Percentiles rank a stretch among this genome's conserved stretches.
Evolutionary conservation across 2,113 vertebrate species (phyloP).

Genomic region (Nothobranchius kuhntae): DNA sequence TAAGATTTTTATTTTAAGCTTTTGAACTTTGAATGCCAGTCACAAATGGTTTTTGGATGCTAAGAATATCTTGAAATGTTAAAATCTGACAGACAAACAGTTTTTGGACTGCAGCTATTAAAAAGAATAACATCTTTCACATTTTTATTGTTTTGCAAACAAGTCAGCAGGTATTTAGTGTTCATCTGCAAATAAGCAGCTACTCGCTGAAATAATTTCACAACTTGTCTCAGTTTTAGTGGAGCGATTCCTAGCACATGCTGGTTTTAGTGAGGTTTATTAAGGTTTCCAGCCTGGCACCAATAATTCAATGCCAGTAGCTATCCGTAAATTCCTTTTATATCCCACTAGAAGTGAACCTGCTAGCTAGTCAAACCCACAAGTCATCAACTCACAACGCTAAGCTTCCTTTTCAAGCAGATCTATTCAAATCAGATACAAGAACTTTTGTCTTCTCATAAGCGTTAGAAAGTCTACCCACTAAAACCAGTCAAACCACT

Average conservation of each 20-base stretch:
- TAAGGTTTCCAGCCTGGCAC: not conserved
- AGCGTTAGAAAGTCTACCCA: not conserved
- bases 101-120: too few relatives aligned
- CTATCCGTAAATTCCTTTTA: not conserved
- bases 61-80: not conserved
- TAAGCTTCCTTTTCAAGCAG: not conserved
- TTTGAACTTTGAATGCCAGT: not conserved
- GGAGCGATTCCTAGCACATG: not conserved
- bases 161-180: not conserved
- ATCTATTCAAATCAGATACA: not conserved
- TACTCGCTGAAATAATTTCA: not conserved
- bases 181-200: not conserved
- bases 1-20: not conserved
- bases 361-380: not conserved
- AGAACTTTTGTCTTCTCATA: not conserved
- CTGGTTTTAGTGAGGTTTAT: not conserved
- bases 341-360: not conserved
- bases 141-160: not conserved
- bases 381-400: not conserved
- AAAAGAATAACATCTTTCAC: too few relatives aligned
- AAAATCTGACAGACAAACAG: too few relatives aligned
- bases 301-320: too few relatives aligned
- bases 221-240: not conserved
- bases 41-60: not conserved
- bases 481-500: slow-evolving; percentile 17